Percentiles rank a stretch among this genome's conserved stretches.
These are phyloP conservation scores for Dryas iulia DNA, from an alignment of 1,140 invertebrate species.

Conservation along the genomic window DNA sequence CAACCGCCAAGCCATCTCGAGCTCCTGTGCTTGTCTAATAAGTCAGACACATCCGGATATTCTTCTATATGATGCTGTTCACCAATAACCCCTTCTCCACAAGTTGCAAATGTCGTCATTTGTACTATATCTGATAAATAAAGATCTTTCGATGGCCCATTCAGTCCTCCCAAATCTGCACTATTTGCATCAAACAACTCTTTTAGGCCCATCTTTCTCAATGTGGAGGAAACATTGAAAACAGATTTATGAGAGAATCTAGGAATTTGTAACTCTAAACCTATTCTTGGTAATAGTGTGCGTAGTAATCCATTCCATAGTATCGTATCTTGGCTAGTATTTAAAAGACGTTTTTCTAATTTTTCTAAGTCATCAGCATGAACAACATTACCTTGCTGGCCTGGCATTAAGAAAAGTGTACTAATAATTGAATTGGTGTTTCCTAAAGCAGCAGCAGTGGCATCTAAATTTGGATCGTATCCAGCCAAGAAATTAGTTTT, in stretches of 20 bases:
- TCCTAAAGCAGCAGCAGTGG: constrained; percentile 88
- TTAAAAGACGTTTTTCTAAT: constrained; percentile 85
- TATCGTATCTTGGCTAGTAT: constrained; percentile 84
- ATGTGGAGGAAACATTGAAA: constrained; percentile 87
- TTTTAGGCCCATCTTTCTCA: constrained; percentile 89
- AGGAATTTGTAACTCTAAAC: constrained; percentile 90
- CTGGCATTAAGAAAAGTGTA: constrained; percentile 89
- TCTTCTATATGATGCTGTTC: constrained; percentile 89
- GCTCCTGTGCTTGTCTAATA: constrained; percentile 54
- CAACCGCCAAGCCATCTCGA: constrained; percentile 63
- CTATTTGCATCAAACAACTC: constrained; percentile 87
- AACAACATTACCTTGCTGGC: constrained; percentile 87
- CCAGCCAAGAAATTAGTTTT: constrained; percentile 88
- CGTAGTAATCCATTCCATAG: constrained; percentile 87
- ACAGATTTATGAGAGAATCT: constrained; percentile 90
- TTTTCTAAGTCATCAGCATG: constrained; percentile 88
- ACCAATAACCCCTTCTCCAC: constrained; percentile 86
- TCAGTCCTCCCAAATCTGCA: constrained; percentile 90
- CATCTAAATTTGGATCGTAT: constrained; percentile 90
- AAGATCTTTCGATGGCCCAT: constrained; percentile 86
- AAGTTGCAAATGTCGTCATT: constrained; percentile 88
- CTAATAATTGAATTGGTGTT: constrained; percentile 86
- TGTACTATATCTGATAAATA: constrained; percentile 90
- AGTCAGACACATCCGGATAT: constrained; percentile 84
- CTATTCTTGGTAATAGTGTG: constrained; percentile 85